Base-by-base conservation (phyloP, 2,888 invertebrate genomes). In the Incurvaria masculella region DNA sequence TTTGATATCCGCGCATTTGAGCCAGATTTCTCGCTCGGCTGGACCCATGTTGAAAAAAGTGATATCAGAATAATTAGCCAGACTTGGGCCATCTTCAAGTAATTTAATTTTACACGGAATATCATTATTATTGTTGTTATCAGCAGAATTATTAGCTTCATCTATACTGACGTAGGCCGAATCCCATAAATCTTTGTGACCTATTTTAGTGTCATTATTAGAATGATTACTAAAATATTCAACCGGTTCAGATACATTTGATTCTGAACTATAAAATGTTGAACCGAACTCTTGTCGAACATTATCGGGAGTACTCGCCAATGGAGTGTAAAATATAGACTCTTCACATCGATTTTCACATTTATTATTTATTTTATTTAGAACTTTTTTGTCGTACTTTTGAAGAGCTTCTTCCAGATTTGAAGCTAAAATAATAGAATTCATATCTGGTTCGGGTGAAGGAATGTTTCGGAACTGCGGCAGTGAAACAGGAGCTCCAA, bases 141-240 rank as follows among this genome's bases (percentile, higher is more conserved):
- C 79, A 38, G 78, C 69, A 6, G 73, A 69, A 57, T 68, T 66
- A 55, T 68, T 74, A 53, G 61, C 70, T 50, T 80, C 80, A 54
- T 80, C 80, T 52, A 80, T 79, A 64, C 80, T 80, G 55, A 80
- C 74, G 55, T 80, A 80, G 11, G 80, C 80, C 8, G 80, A 80
- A 61, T 80, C 80, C 73, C 79, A 76, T 51, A 67, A 66, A 52
- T 80, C 79, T 65, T 68, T 75, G 56, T 65, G 67, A 21, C 70
- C 65, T 42, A 69, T 65, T 16, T 61, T 54, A 55, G 67, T 62
- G 18, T 61, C 56, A 44, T 57, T 55, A 47, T 57, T 56, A 33
- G 56, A 14, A 33, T n/a, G 14, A 3, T 33, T n/a, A 6, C 6
- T 23, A 10, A 6, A 23, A 23, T 23, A 5, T 10, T 5, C 10